Evolutionary conservation across 1,140 invertebrate species (phyloP).

Genomic region (Drosophila miranda): DNA sequence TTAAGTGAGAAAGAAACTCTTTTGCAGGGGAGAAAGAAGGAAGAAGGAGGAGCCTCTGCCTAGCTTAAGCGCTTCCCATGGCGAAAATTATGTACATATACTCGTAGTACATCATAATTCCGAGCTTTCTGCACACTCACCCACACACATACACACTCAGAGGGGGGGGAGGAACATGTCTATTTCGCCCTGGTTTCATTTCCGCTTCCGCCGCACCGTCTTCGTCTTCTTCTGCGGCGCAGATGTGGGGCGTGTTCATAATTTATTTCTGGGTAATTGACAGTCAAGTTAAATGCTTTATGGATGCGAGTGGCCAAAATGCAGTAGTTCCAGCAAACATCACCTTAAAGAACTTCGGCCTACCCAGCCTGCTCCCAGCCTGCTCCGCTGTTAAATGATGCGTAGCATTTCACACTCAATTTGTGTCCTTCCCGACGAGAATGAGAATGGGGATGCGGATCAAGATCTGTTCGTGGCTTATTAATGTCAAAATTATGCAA

Average conservation of each 20-base stretch:
- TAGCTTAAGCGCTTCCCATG: slow-evolving; percentile 59
- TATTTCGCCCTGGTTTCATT: slow-evolving; percentile 53
- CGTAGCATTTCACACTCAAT: slow-evolving; percentile 78
- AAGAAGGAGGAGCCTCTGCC: neutral
- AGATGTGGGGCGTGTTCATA: slow-evolving; percentile 33
- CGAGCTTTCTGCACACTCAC: slow-evolving; percentile 25
- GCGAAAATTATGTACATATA: slow-evolving; percentile 30
- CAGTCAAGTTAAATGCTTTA: slow-evolving; percentile 58
- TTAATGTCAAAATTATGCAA: slow-evolving; percentile 73
- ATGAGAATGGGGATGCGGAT: neutral
- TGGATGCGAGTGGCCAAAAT: slow-evolving; percentile 14
- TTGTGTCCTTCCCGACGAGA: slow-evolving; percentile 40
- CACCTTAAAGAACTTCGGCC: slow-evolving; percentile 47
- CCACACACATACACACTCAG: slow-evolving; percentile 2
- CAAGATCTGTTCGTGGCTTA: slow-evolving; percentile 43
- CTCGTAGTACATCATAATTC: slow-evolving; percentile 45
- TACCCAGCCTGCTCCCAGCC: too few species aligned
- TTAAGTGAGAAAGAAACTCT: slow-evolving; percentile 49
- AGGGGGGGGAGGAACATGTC: slow-evolving; percentile 53
- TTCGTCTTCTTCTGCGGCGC: neutral
- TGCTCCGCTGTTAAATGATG: slow-evolving; percentile 61
- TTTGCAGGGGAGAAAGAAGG: slow-evolving; percentile 20
- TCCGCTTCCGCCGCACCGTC: neutral
- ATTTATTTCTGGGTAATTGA: slow-evolving; percentile 65
- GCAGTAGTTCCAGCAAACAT: slow-evolving; percentile 36